Evolutionary conservation across 2,797 vertebrate species (phyloP).

Genomic region (Labeo calbasu): DNA sequence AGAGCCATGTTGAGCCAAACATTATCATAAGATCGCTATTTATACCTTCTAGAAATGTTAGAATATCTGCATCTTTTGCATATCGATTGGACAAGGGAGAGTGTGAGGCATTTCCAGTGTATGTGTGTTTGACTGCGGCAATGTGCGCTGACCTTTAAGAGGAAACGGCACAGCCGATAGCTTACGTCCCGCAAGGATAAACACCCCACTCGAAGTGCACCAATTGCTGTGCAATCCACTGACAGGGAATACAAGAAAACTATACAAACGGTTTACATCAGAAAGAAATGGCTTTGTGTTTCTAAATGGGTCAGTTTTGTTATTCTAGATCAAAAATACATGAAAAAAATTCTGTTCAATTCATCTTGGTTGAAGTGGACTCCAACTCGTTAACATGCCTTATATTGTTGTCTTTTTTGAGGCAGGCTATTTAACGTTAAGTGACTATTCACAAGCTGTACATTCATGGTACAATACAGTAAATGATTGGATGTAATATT

Average conservation of each 20-base stretch:
- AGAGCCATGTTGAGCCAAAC: slow-evolving; percentile 20
- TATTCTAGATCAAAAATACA: background rate
- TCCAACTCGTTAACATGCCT: no score
- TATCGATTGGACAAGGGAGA: slow-evolving; percentile 6
- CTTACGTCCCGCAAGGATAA: slow-evolving; percentile 13
- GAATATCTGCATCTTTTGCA: slow-evolving; percentile 22
- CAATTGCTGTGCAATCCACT: slow-evolving; percentile 19
- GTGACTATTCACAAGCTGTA: no score
- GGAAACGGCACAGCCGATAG: slow-evolving; percentile 22
- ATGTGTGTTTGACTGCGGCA: slow-evolving; percentile 13
- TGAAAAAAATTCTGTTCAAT: background rate
- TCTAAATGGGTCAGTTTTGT: background rate
- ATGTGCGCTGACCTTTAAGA: slow-evolving; percentile 40
- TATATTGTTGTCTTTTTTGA: no score
- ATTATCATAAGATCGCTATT: slow-evolving; percentile 32
- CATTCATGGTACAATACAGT: no score
- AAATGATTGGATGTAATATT: no score
- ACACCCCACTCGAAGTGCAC: background rate
- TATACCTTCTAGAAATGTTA: slow-evolving; percentile 36
- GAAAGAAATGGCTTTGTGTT: background rate
- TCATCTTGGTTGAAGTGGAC: no score
- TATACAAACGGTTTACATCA: background rate
- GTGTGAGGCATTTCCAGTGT: background rate
- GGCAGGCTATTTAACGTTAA: no score
- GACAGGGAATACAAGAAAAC: slow-evolving; percentile 4